A percentile compares a stretch with the other conserved stretches of the same genome.
Evolutionary conservation across 2,113 vertebrate species (phyloP).

Genomic region (Melanerpes aurifrons): DNA sequence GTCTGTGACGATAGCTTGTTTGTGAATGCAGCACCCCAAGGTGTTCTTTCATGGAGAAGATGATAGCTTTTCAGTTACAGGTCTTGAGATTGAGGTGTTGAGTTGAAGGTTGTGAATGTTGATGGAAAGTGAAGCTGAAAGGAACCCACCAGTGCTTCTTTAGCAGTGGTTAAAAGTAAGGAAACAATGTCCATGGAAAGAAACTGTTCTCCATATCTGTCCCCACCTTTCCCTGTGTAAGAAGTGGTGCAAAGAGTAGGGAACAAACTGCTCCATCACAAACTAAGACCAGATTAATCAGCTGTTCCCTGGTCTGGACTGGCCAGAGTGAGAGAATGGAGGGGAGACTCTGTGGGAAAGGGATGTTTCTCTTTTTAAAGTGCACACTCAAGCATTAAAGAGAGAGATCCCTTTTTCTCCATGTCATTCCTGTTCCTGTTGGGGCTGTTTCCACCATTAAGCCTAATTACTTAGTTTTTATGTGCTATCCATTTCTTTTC

Average conservation of each 20-base stretch:
- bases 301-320: background rate
- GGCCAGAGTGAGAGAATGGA: background rate
- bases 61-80: background rate
- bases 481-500: conserved; percentile 72
- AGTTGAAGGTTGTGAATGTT: background rate
- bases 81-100: background rate
- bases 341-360: background rate
- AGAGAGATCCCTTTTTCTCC: conserved; percentile 16
- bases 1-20: background rate
- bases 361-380: background rate
- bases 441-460: conserved; percentile 53
- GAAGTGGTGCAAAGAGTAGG: background rate
- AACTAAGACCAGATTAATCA: background rate
- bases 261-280: background rate
- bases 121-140: background rate
- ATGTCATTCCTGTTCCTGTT: conserved; percentile 28
- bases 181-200: background rate
- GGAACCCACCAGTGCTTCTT: background rate
- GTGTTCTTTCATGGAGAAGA: background rate
- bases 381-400: background rate
- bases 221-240: background rate
- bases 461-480: conserved; percentile 73
- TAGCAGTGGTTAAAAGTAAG: background rate
- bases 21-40: background rate
- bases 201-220: background rate